These are phyloP conservation scores for Cantharis rufa DNA, from an alignment of 2,888 invertebrate genomes.

Conservation along the genomic window DNA sequence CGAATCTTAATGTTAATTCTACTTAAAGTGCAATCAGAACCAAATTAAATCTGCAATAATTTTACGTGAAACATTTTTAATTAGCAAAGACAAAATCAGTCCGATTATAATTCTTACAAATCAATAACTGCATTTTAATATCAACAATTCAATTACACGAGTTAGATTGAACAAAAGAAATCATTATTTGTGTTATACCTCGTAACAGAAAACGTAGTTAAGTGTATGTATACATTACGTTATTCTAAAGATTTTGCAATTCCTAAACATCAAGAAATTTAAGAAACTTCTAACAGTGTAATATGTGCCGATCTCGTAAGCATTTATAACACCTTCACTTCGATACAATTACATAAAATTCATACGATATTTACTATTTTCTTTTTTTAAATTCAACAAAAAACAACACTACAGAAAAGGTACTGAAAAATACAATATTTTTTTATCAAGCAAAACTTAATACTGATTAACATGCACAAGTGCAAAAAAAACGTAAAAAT, in stretches of 20 bases:
- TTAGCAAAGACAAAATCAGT: background rate
- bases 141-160: background rate
- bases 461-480: conserved; percentile 17
- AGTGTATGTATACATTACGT: conserved; percentile 25
- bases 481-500: conserved; percentile 10
- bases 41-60: background rate
- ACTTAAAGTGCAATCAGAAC: background rate
- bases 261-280: conserved; percentile 25
- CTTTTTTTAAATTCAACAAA: background rate
- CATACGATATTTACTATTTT: background rate
- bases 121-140: background rate
- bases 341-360: background rate
- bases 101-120: background rate
- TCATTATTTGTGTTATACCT: background rate
- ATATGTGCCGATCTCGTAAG: conserved; percentile 23
- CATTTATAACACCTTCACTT: conserved; percentile 23
- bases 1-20: background rate
- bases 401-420: background rate
- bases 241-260: conserved; percentile 23
- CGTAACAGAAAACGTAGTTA: conserved; percentile 14
- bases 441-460: conserved; percentile 16
- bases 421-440: background rate
- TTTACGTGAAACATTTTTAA: background rate
- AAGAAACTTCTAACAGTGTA: conserved; percentile 23
- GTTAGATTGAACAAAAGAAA: background rate